Conservation (phyloP, 1,140 invertebrate genomes). For the Eueides isabella region DNA sequence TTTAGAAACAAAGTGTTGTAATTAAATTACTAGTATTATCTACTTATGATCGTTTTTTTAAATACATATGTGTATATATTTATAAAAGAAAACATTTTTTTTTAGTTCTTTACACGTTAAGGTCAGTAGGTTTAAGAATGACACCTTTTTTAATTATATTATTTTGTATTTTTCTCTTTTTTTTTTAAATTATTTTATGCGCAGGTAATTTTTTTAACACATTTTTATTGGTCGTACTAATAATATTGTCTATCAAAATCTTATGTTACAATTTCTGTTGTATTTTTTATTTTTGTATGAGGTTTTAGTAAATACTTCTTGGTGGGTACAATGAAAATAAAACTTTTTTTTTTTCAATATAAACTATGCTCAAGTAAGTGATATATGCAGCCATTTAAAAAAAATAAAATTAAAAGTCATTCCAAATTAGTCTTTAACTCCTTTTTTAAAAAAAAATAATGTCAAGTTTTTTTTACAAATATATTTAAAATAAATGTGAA, state of each 20-base stretch:
- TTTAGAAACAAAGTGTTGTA: neutral
- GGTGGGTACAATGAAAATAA: neutral
- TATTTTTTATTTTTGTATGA: neutral
- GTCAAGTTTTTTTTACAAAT: neutral
- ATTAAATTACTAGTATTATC: conserved; percentile 8
- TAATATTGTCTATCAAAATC: neutral
- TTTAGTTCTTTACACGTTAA: neutral
- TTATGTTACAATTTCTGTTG: neutral
- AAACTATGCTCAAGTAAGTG: conserved; percentile 2
- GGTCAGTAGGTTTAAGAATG: neutral
- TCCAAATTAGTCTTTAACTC: conserved; percentile 4
- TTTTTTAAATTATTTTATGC: too few relatives aligned
- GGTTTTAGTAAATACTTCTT: neutral
- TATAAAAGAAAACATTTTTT: neutral
- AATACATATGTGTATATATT: neutral
- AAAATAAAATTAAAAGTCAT: neutral
- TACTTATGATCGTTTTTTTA: neutral
- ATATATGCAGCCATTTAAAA: conserved; percentile 4
- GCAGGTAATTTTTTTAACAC: too few relatives aligned
- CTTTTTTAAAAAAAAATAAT: neutral
- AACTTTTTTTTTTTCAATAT: neutral
- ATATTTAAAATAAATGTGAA: conserved; percentile 21
- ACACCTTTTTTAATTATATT: neutral
- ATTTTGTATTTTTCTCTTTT: neutral
- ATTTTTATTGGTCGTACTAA: neutral